phyloP scores from a whole-genome alignment of 1,140 invertebrate species.

The Metopolophium dirhodum region DNA sequence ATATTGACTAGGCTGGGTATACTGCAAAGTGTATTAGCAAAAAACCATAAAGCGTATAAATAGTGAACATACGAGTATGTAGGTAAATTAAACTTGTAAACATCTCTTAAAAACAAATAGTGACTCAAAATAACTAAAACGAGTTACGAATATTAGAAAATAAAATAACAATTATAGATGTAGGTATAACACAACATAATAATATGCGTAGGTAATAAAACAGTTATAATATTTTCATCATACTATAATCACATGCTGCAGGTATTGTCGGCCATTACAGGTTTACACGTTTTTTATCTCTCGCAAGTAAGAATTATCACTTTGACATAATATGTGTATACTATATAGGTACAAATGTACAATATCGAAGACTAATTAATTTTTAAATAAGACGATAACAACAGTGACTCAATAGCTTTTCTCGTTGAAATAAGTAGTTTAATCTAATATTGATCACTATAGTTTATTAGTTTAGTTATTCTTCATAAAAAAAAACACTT shows the following conservation, averaged over 20 bases:
- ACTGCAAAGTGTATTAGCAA: neutral
- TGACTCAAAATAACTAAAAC: neutral
- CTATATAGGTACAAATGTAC: neutral
- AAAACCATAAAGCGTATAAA: neutral
- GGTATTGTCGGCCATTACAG: neutral
- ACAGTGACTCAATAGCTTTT: neutral
- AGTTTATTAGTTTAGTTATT: neutral
- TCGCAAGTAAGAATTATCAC: neutral
- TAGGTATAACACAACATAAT: no score
- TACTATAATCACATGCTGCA: neutral
- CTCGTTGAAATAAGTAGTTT: neutral
- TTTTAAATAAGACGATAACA: neutral
- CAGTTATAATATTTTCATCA: no score
- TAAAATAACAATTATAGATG: neutral
- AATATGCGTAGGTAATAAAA: neutral
- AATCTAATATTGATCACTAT: neutral
- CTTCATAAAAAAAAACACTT: constrained; percentile 23
- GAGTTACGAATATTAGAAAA: neutral
- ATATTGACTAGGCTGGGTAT: neutral
- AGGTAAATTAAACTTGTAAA: neutral
- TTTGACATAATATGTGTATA: neutral
- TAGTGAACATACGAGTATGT: neutral
- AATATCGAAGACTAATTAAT: neutral
- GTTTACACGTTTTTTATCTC: neutral
- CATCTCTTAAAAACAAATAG: neutral